Conservation (phyloP, 1,140 invertebrate genomes). For the Schlechtendalia chinensis region DNA sequence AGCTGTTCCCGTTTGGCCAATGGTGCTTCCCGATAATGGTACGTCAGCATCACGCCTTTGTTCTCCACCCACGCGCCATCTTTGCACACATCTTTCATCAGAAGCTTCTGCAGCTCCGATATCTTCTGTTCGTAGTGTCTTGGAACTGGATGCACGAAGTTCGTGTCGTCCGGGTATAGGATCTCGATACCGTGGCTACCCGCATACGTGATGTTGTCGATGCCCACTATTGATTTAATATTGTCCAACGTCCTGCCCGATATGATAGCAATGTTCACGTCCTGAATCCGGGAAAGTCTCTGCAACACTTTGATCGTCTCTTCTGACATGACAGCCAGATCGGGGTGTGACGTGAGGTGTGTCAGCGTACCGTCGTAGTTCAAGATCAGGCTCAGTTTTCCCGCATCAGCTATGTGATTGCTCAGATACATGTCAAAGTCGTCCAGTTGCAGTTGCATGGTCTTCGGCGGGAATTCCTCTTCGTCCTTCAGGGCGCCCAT, state of each 20-base stretch:
- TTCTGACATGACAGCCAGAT: slow-evolving; percentile 76
- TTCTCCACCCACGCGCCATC: slow-evolving; percentile 91
- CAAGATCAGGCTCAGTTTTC: slow-evolving; percentile 78
- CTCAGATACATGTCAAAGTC: slow-evolving; percentile 83
- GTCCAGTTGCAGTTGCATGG: slow-evolving; percentile 81
- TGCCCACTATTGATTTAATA: slow-evolving; percentile 86
- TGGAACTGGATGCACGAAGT: slow-evolving; percentile 87
- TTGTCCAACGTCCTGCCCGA: slow-evolving; percentile 84
- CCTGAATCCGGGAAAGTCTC: slow-evolving; percentile 79
- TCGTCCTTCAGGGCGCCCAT: slow-evolving; percentile 74
- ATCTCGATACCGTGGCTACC: slow-evolving; percentile 89
- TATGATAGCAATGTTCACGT: slow-evolving; percentile 84
- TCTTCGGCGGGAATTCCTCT: slow-evolving; percentile 72
- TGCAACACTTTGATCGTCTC: slow-evolving; percentile 83
- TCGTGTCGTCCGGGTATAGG: slow-evolving; percentile 82
- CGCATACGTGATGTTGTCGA: slow-evolving; percentile 85
- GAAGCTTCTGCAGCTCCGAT: slow-evolving; percentile 69
- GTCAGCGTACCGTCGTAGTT: slow-evolving; percentile 89
- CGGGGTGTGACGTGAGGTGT: slow-evolving; percentile 83
- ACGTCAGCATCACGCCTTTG: slow-evolving; percentile 82
- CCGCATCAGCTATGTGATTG: slow-evolving; percentile 62
- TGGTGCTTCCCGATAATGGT: slow-evolving; percentile 83
- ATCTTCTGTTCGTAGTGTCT: slow-evolving; percentile 80
- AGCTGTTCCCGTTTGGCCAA: slow-evolving; percentile 64
- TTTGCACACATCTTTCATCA: slow-evolving; percentile 80